Evolutionary conservation across 2,113 vertebrate species (phyloP).

Genomic region (Phrynocephalus versicolor): DNA sequence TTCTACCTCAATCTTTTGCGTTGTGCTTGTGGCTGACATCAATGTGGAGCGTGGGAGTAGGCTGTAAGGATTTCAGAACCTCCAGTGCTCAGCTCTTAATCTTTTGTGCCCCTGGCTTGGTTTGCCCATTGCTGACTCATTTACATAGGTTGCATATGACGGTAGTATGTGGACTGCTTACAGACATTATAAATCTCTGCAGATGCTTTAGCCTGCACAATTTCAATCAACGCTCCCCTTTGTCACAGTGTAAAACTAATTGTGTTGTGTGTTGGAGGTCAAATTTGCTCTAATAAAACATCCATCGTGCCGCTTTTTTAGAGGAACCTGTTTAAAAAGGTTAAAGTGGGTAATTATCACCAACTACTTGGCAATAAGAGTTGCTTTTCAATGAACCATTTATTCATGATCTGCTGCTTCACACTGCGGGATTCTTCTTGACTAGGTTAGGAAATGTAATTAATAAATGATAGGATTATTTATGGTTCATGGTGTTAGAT

Average conservation of each 20-base stretch:
- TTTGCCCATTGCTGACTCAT: neutral
- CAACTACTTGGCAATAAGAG: slow-evolving; percentile 78
- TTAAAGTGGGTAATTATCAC: slow-evolving; percentile 82
- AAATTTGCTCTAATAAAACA: slow-evolving; percentile 76
- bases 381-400: slow-evolving; percentile 79
- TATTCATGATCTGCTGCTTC: slow-evolving; percentile 76
- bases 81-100: neutral
- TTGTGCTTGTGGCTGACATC: slow-evolving; percentile 9
- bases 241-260: slow-evolving; percentile 72
- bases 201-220: slow-evolving; percentile 22
- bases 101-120: neutral
- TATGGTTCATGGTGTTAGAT: slow-evolving; percentile 78
- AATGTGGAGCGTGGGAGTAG: neutral
- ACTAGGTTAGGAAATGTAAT: slow-evolving; percentile 78
- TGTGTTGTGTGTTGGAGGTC: slow-evolving; percentile 72
- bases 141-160: neutral
- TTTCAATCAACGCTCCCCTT: slow-evolving; percentile 67
- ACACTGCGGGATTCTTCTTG: slow-evolving; percentile 75
- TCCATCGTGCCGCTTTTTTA: slow-evolving; percentile 74
- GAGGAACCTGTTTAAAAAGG: slow-evolving; percentile 78
- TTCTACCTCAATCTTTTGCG: neutral
- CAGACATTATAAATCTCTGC: slow-evolving; percentile 29
- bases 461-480: slow-evolving; percentile 85
- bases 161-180: slow-evolving; percentile 15
- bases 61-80: neutral